phyloP scores from a whole-genome alignment of 1,140 invertebrate species.

The Tetragnatha versicolor region DNA sequence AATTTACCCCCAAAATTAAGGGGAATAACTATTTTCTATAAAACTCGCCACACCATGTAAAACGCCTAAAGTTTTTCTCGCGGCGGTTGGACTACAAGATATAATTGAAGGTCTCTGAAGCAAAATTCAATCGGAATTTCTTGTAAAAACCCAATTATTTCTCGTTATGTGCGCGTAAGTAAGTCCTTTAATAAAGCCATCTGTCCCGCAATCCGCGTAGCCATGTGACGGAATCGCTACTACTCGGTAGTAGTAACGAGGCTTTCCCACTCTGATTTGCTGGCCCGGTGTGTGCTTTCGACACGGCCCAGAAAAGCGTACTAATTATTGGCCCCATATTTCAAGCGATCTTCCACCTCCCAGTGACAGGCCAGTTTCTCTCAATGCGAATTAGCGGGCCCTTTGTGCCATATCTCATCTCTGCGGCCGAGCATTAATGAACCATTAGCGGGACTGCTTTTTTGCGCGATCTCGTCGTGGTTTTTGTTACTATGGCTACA shows the following conservation, averaged over 20 bases:
- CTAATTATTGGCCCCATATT: slow-evolving; percentile 53
- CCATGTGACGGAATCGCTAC: not conserved
- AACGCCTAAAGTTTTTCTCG: too few relatives aligned
- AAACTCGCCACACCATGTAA: too few relatives aligned
- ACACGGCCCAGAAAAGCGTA: slow-evolving; percentile 10
- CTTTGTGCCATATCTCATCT: slow-evolving; percentile 50
- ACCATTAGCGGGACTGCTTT: slow-evolving; percentile 54
- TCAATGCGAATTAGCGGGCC: slow-evolving; percentile 40
- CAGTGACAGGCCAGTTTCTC: slow-evolving; percentile 37
- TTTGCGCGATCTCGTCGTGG: slow-evolving; percentile 19
- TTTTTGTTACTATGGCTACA: slow-evolving; percentile 55
- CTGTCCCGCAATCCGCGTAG: not conserved
- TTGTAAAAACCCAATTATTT: too few relatives aligned
- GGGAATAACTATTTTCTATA: too few relatives aligned
- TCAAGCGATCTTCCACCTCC: slow-evolving; percentile 44
- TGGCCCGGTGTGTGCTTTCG: slow-evolving; percentile 11
- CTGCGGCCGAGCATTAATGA: slow-evolving; percentile 48
- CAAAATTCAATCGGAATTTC: too few relatives aligned
- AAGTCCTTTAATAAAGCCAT: not conserved
- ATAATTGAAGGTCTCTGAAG: too few relatives aligned
- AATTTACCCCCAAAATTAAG: too few relatives aligned
- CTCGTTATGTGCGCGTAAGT: not conserved
- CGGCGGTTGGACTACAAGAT: too few relatives aligned
- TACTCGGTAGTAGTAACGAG: slow-evolving; percentile 16
- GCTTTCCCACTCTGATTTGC: slow-evolving; percentile 22